Evolutionary conservation across 2,113 vertebrate genomes (phyloP), one percentile per base, ranked within the genome.

Genomic region (Beaufortia kweichowensis): DNA sequence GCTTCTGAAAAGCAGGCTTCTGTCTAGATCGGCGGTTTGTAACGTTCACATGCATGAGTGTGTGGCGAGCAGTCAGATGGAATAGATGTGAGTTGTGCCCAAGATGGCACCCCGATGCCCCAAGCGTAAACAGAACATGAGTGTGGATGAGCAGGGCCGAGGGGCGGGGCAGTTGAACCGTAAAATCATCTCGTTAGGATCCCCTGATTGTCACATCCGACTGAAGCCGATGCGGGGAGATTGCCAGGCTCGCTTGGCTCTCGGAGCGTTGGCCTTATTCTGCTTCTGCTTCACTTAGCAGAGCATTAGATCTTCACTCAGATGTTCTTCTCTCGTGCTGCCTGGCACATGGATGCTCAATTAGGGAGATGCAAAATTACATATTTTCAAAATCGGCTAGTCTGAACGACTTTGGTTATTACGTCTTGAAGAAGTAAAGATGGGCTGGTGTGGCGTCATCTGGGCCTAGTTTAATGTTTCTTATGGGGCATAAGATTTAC

Each of bases 101-200:
- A 76, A 71, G 71, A 83, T 75, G 82, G 70, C 81, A 79, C 60
- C 50, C 75, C 21, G 24, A 46, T 57, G 78, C 75, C 78, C 74
- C 43, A 19, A 72, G 78, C 68, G 28, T 77, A 71, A 80, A 76
- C 78, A 77, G 68, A 56, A 56, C 63, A 19, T 33, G 35, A 33
- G 68, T 56, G 48, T 76, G 56, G 3, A 56, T 76, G 66, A 28
- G 43, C 70, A 17, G 24, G 29, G 57, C 63, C 71, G 69, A 60
- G 78, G 65, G 53, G 21, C 56, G 69, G 28, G 53, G 29, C 61
- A 63, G 69, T n/a, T 63, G 70, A 66, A 83, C 71, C 76, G 56
- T 70, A 75, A 71, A 77, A 83, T 83, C 82, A 76, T 78, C 79
- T 80, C 71, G 33, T 80, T 80, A 81, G 79, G 69, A 61, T 67